Evolutionary conservation across 1,140 invertebrate species (phyloP).

Genomic region (Periplaneta americana): DNA sequence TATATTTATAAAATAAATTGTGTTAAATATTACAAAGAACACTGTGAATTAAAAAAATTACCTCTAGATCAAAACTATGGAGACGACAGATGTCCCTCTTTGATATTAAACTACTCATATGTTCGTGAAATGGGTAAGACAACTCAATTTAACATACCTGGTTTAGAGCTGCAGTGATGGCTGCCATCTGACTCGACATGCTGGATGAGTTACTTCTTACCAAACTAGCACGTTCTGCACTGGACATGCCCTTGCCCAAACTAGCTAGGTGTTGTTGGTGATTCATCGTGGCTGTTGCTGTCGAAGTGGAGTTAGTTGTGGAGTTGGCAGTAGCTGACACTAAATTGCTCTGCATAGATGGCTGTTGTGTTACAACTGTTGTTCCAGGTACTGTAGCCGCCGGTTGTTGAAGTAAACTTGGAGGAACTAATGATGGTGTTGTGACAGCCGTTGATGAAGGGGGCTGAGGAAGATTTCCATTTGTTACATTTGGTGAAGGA

Average conservation of each 20-base stretch:
- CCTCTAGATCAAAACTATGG: no score
- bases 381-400: conserved; percentile 16
- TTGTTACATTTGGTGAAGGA: conserved; percentile 49
- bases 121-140: no score
- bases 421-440: conserved; percentile 24
- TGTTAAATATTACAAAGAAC: no score
- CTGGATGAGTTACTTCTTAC: conserved; percentile 28
- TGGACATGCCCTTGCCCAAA: conserved; percentile 31
- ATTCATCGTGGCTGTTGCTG: conserved; percentile 28
- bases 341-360: conserved; percentile 25
- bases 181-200: conserved; percentile 64
- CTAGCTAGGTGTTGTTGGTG: conserved; percentile 27
- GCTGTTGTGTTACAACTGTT: conserved; percentile 33
- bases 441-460: background rate
- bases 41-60: no score
- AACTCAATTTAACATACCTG: conserved; percentile 18
- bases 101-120: no score
- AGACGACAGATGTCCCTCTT: no score
- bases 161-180: conserved; percentile 55
- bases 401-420: conserved; percentile 34
- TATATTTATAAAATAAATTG: no score
- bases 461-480: background rate
- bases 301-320: conserved; percentile 30
- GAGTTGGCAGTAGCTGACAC: conserved; percentile 31
- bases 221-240: conserved; percentile 31